phyloP scores from a whole-genome alignment of 2,113 vertebrate species.

The Damaliscus lunatus region DNA sequence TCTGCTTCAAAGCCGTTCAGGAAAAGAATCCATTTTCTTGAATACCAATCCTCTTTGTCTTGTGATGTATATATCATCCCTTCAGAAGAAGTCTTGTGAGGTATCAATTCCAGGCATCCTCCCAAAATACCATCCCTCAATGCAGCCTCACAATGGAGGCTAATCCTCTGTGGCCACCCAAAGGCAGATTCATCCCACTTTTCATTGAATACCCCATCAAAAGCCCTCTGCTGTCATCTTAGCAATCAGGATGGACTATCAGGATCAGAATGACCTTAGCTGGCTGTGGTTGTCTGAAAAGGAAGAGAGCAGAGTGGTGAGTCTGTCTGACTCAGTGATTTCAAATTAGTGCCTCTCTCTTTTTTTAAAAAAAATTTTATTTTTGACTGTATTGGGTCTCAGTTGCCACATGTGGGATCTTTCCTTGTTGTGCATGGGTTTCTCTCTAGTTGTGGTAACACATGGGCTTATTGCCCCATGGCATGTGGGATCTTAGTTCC shows the following conservation, averaged over 20 bases:
- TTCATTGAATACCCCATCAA: conserved; percentile 58
- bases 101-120: conserved; percentile 79
- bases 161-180: conserved; percentile 71
- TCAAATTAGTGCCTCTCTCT: neutral
- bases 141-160: conserved; percentile 63
- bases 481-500: neutral
- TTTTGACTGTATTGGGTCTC: neutral
- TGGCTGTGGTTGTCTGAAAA: neutral
- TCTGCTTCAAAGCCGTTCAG: conserved; percentile 79
- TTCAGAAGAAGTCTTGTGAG: conserved; percentile 78
- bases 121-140: conserved; percentile 72
- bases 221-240: conserved; percentile 41
- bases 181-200: conserved; percentile 67
- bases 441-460: neutral
- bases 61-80: conserved; percentile 83
- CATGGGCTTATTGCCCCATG: neutral
- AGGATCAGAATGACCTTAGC: conserved; percentile 39
- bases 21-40: conserved; percentile 82
- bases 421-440: neutral
- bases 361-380: neutral
- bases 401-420: neutral
- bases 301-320: neutral
- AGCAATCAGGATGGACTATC: conserved; percentile 34
- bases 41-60: conserved; percentile 80
- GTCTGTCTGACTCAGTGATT: neutral